These are phyloP conservation scores for Alca torda DNA, from an alignment of 2,797 vertebrate species.

Conservation along the genomic window DNA sequence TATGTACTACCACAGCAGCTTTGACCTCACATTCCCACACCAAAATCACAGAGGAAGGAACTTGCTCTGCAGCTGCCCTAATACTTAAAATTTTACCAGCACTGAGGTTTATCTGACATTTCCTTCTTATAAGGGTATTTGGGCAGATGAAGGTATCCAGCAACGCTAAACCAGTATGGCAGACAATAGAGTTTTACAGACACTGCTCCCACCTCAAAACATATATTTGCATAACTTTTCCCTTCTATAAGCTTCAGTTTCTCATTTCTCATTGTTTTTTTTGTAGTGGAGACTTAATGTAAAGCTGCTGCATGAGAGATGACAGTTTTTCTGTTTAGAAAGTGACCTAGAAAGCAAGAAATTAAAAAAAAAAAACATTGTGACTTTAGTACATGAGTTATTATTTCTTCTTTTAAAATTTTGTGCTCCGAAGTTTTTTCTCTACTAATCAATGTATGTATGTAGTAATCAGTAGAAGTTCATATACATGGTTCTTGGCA, in stretches of 20 bases:
- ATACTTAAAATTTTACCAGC: neutral
- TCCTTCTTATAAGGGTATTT: neutral
- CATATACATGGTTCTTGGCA: neutral
- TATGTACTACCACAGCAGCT: neutral
- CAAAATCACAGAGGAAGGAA: neutral
- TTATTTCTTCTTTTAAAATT: neutral
- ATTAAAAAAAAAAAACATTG: neutral
- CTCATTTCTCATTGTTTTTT: neutral
- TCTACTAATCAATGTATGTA: neutral
- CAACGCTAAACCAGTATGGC: neutral
- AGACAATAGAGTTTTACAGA: neutral
- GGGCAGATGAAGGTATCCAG: neutral
- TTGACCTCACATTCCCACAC: neutral
- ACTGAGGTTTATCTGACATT: neutral
- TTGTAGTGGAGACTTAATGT: neutral
- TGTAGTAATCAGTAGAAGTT: neutral
- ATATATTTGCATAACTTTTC: neutral
- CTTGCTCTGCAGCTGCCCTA: neutral
- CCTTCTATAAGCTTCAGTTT: neutral
- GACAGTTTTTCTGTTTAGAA: neutral
- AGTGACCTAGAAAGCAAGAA: neutral
- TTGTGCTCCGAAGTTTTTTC: neutral
- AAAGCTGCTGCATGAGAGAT: neutral
- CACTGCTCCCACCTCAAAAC: neutral
- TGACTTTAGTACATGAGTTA: neutral